Conservation (phyloP, 2,888 invertebrate genomes). For the Helleia helle region DNA sequence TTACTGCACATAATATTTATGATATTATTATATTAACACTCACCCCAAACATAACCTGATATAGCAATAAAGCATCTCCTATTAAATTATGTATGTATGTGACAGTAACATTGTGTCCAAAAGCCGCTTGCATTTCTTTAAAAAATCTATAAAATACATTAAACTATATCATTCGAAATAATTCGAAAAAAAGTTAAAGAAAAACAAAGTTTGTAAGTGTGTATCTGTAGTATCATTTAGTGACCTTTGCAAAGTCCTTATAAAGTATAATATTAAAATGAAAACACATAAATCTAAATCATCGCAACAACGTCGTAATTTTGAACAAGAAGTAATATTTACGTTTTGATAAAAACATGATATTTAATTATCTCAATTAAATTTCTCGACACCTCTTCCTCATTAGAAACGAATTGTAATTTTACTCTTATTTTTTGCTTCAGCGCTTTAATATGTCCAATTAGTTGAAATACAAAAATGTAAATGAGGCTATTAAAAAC, state of each 20-base stretch:
- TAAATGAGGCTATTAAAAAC: conserved; percentile 29
- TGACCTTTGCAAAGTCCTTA: too few species aligned
- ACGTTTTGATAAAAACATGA: conserved; percentile 31
- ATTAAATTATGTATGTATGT: conserved; percentile 35
- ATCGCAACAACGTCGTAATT: too few species aligned
- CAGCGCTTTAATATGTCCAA: conserved; percentile 32
- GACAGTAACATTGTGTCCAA: conserved; percentile 30
- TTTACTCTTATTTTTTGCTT: conserved; percentile 26
- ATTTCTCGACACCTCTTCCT: conserved; percentile 21
- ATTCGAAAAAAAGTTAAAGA: too few species aligned
- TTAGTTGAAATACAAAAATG: conserved; percentile 29
- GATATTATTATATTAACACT: background rate
- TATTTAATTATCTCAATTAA: conserved; percentile 27
- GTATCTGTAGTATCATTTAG: too few species aligned
- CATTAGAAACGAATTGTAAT: conserved; percentile 17
- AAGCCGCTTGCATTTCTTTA: conserved; percentile 29
- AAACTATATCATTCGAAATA: background rate
- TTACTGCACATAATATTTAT: too few species aligned
- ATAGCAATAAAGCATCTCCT: conserved; percentile 33
- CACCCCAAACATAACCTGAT: conserved; percentile 33
- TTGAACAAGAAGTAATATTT: conserved; percentile 5
- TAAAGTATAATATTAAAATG: too few species aligned
- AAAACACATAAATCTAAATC: too few species aligned
- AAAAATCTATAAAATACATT: conserved; percentile 26
- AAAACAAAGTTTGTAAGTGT: too few species aligned